Evolutionary conservation across 35 echinoderm and acorn worm genomes (phyloP).

Genomic region (Diadema setosum): DNA sequence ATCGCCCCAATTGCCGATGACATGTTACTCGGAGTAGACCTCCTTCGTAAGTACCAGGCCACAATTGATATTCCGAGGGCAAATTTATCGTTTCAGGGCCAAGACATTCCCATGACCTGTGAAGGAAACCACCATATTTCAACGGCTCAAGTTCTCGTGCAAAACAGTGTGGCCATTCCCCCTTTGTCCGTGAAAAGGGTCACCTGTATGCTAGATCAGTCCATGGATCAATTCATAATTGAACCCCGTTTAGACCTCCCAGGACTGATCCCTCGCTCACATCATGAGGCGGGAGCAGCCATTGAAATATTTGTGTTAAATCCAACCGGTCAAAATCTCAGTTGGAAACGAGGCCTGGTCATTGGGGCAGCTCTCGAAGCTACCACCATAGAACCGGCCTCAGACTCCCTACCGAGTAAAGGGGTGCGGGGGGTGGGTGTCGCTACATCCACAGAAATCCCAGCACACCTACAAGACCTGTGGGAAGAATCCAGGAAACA

Average conservation of each 20-base stretch:
- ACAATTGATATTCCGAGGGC: background rate
- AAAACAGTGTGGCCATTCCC: background rate
- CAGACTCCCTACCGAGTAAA: background rate
- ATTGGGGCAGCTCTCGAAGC: conserved; percentile 1
- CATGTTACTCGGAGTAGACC: conserved; percentile 25
- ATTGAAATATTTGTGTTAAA: conserved; percentile 15
- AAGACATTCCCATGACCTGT: background rate
- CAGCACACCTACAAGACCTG: background rate
- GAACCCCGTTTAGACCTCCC: background rate
- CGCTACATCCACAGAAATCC: background rate
- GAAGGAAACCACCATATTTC: background rate
- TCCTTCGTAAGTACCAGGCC: background rate
- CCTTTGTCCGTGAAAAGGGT: background rate
- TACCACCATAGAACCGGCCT: background rate
- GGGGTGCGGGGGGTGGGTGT: background rate
- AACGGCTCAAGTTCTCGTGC: background rate
- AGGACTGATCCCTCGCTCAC: background rate
- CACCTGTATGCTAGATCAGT: background rate
- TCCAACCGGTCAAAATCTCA: background rate
- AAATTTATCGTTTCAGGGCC: background rate
- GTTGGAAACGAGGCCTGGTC: background rate
- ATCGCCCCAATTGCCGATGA: too few relatives aligned
- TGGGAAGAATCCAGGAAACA: background rate
- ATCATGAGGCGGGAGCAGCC: background rate
- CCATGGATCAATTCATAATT: conserved; percentile 12